Percentiles rank a stretch among this genome's conserved stretches.
These are phyloP conservation scores for Cryptomyrus ogoouensis DNA, from an alignment of 2,113 vertebrate genomes.

Conservation along the genomic window DNA sequence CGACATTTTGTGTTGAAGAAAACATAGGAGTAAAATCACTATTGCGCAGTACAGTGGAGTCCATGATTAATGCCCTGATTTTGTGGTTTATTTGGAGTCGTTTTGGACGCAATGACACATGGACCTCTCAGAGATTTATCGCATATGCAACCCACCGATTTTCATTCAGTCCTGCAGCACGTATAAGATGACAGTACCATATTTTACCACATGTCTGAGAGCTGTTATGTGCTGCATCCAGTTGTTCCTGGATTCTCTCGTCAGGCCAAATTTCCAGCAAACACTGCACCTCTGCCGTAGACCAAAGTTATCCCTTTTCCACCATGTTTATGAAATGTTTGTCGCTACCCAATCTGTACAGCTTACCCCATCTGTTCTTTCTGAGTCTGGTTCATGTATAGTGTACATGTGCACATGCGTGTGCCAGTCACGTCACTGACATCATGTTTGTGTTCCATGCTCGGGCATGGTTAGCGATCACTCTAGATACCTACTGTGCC, in stretches of 20 bases:
- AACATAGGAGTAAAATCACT: background rate
- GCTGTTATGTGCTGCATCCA: background rate
- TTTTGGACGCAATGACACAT: background rate
- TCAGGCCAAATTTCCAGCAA: no score
- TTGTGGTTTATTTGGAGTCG: background rate
- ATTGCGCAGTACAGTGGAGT: background rate
- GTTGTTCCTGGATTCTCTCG: background rate
- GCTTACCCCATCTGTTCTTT: background rate
- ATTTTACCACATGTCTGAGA: background rate
- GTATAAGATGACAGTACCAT: background rate
- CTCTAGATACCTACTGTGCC: background rate
- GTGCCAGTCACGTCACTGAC: background rate
- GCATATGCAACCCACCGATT: background rate
- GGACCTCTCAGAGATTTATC: background rate
- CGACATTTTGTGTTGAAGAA: background rate
- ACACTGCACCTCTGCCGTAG: no score
- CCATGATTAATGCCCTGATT: background rate
- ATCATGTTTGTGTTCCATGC: background rate
- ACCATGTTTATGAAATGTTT: background rate
- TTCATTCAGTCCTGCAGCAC: background rate
- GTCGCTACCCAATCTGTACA: background rate
- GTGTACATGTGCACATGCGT: background rate
- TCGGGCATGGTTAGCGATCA: background rate
- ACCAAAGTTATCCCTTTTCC: background rate
- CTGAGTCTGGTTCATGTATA: background rate